phyloP scores from a whole-genome alignment of 2,797 vertebrate species.

The Streptopelia turtur region DNA sequence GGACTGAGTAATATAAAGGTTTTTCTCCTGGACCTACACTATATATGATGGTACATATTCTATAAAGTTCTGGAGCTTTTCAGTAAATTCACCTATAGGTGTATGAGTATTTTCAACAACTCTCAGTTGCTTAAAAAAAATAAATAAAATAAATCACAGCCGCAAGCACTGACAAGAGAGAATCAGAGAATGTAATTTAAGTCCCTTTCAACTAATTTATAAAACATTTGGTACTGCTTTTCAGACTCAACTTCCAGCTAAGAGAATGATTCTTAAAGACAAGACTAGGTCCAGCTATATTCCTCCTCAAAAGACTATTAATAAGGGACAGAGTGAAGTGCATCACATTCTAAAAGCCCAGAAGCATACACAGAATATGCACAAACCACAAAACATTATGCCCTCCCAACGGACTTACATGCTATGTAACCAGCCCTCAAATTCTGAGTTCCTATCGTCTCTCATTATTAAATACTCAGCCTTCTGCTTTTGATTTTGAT shows the following conservation, averaged over 20 bases:
- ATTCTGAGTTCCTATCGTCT: not conserved
- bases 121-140: not conserved
- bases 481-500: no score
- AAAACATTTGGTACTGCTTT: not conserved
- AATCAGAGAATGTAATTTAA: not conserved
- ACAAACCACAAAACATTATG: not conserved
- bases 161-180: not conserved
- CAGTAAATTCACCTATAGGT: not conserved
- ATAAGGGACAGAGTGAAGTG: not conserved
- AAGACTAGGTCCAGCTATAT: not conserved
- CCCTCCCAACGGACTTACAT: not conserved
- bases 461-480: not conserved
- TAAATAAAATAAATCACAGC: not conserved
- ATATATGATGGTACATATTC: not conserved
- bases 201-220: not conserved
- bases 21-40: not conserved
- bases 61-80: not conserved
- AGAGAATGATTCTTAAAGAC: not conserved
- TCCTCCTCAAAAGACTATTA: not conserved
- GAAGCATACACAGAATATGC: not conserved
- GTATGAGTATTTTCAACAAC: not conserved
- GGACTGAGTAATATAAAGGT: not conserved
- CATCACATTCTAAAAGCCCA: not conserved
- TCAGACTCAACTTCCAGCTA: not conserved
- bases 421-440: not conserved